Evolutionary conservation across 1,140 invertebrate genomes (phyloP), one percentile per base, ranked within the genome.

Genomic region (Tetramorium simillimum): DNA sequence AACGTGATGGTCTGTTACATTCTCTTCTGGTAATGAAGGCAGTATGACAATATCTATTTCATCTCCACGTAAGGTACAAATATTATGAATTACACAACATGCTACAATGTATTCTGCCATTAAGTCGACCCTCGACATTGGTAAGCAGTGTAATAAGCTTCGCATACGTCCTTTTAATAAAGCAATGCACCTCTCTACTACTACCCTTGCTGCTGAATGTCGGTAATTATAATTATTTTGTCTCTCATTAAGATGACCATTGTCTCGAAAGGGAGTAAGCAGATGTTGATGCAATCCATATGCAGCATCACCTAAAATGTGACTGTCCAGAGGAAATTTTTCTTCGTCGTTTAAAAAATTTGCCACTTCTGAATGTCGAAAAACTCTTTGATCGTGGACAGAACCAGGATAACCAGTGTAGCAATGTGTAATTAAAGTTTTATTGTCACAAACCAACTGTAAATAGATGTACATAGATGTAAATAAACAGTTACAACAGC

Each of bases 81-180:
- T 56, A 6, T 73, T 73, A 28, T 56, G 70, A 14, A 73, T 56
- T 21, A 56, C 28, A 56, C 70, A 73, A 56, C 70, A 73, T 21
- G 49, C 49, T 21, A 73, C 10, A n/a, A 73, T 56, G 33, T 73
- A 56, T 3, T 73, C 28, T 6, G 70, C 49, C 28, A 73, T 72
- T 6, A 72, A 72, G 9, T 72, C 46, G 6, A 72, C 16, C 5
- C 69, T 51, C 12, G 7, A 3, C 28, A 56, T 73, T 37, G 70
- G 49, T 21, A 73, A 37, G 9, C 43, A 37, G 4, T 73, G 28
- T 1, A 73, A n/a, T 73, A 73, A 72, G 5, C 49, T 73, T 53
- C 28, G 2, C 49, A 73, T 56, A 21, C 28, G 49, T n/a, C 49
- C 70, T 53, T 73, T 73, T 37, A 73, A 33, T 12, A 72, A 18